These are phyloP conservation scores for Amphimedon queenslandica DNA, from an alignment of 37 sponge, comb jelly and placozoan genomes.

Conservation along the genomic window DNA sequence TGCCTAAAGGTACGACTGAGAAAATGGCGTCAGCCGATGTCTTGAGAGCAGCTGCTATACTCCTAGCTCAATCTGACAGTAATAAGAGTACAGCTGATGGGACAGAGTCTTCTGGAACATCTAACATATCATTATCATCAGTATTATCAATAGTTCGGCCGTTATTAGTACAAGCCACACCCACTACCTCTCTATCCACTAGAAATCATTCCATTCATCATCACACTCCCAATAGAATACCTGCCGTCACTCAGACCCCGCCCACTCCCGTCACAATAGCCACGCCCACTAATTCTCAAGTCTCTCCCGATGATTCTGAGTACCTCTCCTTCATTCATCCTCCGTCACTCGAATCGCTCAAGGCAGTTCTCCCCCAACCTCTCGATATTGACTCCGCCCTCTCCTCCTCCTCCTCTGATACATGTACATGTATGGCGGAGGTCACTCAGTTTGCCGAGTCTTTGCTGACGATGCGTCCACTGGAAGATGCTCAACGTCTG, in stretches of 20 bases:
- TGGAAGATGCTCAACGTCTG: not conserved
- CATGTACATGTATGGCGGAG: not conserved
- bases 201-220: not conserved
- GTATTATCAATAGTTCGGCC: too few species aligned
- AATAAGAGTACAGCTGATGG: too few species aligned
- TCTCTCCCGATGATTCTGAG: too few species aligned
- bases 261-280: not conserved
- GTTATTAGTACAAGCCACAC: too few species aligned
- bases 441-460: not conserved
- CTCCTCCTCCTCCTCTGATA: not conserved
- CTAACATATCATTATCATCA: too few species aligned
- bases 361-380: not conserved
- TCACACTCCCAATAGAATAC: not conserved
- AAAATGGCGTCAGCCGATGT: too few species aligned
- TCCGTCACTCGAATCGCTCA: not conserved
- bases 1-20: too few species aligned
- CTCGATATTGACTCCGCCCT: not conserved
- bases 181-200: too few species aligned
- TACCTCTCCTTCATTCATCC: too few species aligned
- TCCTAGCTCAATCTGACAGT: too few species aligned
- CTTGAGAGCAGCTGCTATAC: too few species aligned
- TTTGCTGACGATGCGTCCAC: not conserved
- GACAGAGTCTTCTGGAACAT: too few species aligned
- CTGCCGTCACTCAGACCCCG: not conserved
- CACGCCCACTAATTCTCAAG: not conserved